These are phyloP conservation scores for Drosophila nigricruria DNA, from an alignment of 2,888 invertebrate species.

Conservation along the genomic window DNA sequence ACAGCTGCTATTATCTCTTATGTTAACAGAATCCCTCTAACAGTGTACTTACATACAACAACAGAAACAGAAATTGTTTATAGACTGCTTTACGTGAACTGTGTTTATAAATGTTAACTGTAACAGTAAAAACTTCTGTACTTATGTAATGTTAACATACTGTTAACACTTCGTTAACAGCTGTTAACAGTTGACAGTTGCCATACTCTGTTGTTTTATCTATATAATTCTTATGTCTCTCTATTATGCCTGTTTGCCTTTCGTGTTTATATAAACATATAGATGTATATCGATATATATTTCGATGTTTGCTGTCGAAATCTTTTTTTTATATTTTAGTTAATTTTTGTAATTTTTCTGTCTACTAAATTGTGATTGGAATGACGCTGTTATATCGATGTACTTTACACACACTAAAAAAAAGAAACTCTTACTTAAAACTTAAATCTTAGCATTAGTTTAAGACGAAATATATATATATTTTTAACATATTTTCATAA, in stretches of 20 bases:
- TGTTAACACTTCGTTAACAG: slow-evolving; percentile 2
- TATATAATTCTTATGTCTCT: neutral
- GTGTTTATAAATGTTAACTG: slow-evolving; percentile 4
- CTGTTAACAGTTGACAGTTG: slow-evolving; percentile 15
- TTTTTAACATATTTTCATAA: slow-evolving; percentile 11
- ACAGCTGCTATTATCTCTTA: neutral
- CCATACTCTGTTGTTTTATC: neutral
- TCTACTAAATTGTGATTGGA: slow-evolving; percentile 55
- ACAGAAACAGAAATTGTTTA: neutral
- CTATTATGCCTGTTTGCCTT: slow-evolving; percentile 23
- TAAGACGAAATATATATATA: slow-evolving; percentile 21
- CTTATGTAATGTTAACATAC: slow-evolving; percentile 13
- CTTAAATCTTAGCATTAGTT: slow-evolving; percentile 12
- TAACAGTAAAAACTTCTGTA: slow-evolving; percentile 6
- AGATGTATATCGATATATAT: neutral
- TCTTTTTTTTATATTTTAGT: slow-evolving; percentile 5
- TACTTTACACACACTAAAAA: slow-evolving; percentile 39
- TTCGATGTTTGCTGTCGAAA: slow-evolving; percentile 8
- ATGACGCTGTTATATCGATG: slow-evolving; percentile 55
- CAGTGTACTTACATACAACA: slow-evolving; percentile 13
- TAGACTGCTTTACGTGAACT: slow-evolving; percentile 2
- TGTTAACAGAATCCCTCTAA: neutral
- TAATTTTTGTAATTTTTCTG: slow-evolving; percentile 22
- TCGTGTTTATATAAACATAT: neutral
- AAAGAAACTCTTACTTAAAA: slow-evolving; percentile 1